phyloP scores from a whole-genome alignment of 2,888 invertebrate species.

The Nephrotoma guestfalica region DNA sequence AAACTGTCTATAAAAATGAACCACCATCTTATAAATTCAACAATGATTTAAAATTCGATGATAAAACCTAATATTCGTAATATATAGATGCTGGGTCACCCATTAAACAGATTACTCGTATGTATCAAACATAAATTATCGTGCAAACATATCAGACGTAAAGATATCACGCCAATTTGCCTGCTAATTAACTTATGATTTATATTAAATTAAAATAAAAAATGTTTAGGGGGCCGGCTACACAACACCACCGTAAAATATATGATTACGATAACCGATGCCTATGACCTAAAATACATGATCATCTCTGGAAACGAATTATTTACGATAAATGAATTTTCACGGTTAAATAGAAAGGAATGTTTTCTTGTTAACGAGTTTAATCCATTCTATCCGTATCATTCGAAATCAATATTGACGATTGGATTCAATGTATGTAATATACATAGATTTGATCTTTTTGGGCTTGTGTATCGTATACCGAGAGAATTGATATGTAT shows the following conservation, averaged over 20 bases:
- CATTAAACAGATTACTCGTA: no score
- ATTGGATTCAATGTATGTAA: background rate
- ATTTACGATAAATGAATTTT: background rate
- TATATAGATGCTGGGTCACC: no score
- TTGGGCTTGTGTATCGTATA: background rate
- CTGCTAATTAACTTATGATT: background rate
- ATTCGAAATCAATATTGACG: background rate
- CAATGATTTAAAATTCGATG: no score
- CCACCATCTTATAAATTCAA: background rate
- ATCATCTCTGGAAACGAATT: background rate
- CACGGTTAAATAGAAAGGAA: background rate
- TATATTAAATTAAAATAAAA: background rate
- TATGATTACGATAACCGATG: no score
- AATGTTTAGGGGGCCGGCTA: background rate
- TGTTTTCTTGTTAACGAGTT: background rate
- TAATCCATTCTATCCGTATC: background rate
- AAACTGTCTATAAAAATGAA: no score
- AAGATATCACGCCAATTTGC: background rate
- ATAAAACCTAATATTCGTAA: no score
- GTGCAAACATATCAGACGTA: background rate
- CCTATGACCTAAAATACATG: background rate
- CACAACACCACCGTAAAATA: background rate
- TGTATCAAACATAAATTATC: background rate
- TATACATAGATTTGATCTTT: background rate
- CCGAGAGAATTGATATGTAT: background rate